Base-by-base conservation (phyloP, 1,140 invertebrate species). In the Drosophila athabasca region DNA sequence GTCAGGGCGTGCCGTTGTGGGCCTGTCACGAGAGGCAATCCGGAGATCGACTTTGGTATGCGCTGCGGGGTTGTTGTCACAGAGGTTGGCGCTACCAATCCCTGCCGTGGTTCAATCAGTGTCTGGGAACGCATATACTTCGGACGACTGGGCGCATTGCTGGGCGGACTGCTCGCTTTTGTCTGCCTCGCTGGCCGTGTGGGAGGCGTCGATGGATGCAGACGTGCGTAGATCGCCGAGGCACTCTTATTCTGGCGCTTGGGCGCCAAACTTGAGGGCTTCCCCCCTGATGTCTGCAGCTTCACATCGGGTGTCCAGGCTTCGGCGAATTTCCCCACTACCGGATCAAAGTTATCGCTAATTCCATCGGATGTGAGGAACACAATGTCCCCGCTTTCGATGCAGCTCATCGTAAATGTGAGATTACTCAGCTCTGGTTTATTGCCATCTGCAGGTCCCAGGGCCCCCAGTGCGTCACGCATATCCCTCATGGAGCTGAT, bases 301-400 rank as follows among this genome's bases (percentile, higher is more conserved):
- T 90, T 92, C 0, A 89, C 85, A 59, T 92, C 85, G 1, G 91
- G 82, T 0, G 90, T 91, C 79, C 85, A 84, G 22, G 81, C 76
- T 46, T 90, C 93, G n/a, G 96, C 96, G 91, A 98, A 97, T 92
- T 97, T 97, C 6, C 97, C 97, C 60, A 98, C 97, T 45, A 98
- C 97, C 2, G 97, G 97, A 93, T 98, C 97, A 91, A 98, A 97
- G 90, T 98, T 98, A 88, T 98, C 97, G 9, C 96, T 97, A 26
- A 98, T 95, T n/a, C 97, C 97, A 91, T 98, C 97, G 15, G 96
- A 97, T 1, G 97, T 97, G 11, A 98, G 93, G 90, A 98, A 97
- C 35, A 98, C 95, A 72, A 98, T 95, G 91, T 98, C 97, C 8
- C 96, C 96, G 41, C 93, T 91, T 53, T 97, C 95, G 19, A 97